Conservation (phyloP, 1,140 invertebrate genomes). For the Papilio polytes region DNA sequence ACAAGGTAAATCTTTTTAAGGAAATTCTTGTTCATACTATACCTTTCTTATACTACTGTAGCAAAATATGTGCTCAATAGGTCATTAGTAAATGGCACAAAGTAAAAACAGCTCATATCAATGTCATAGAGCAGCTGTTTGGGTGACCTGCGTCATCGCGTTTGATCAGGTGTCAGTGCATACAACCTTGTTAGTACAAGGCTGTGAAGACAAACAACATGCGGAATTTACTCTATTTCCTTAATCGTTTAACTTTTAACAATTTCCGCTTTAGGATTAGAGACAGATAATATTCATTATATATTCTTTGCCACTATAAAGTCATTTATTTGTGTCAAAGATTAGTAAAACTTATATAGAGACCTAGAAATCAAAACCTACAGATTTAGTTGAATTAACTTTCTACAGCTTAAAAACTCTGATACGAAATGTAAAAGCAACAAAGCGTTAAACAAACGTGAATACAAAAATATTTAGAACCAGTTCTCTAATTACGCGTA, state of each 20-base stretch:
- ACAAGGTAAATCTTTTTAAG: too few relatives aligned
- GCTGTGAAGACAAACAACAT: neutral
- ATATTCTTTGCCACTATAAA: neutral
- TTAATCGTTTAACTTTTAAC: neutral
- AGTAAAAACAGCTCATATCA: neutral
- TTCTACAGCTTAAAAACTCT: neutral
- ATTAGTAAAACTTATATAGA: neutral
- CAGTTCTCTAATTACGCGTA: neutral
- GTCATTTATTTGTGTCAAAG: neutral
- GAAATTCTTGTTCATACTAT: too few relatives aligned
- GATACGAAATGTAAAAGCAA: neutral
- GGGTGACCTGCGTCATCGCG: neutral
- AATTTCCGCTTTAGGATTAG: neutral
- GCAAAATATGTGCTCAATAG: neutral
- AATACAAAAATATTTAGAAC: neutral
- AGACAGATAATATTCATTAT: neutral
- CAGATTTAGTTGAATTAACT: neutral
- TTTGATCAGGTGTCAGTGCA: neutral
- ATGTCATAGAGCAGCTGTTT: neutral
- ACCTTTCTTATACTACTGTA: too few relatives aligned
- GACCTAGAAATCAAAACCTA: neutral
- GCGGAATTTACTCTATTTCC: constrained; percentile 1
- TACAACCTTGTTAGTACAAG: neutral
- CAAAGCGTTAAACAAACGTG: neutral
- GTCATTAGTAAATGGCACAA: neutral